Percentiles rank a stretch among this genome's conserved stretches.
phyloP scores from a whole-genome alignment of 2,797 vertebrate species.

The Mycteria americana region DNA sequence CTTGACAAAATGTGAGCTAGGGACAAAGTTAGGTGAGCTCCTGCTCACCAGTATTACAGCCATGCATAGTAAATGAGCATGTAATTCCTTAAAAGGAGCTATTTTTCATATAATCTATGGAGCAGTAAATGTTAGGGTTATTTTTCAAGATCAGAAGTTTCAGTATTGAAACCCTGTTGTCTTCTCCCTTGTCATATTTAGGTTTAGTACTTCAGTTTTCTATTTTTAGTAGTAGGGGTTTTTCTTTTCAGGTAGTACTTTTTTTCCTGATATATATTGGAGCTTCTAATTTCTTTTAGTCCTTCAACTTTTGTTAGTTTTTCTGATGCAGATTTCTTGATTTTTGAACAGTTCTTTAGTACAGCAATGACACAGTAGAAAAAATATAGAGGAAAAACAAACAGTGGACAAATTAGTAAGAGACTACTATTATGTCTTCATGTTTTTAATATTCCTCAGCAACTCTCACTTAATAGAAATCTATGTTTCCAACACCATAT shows the following conservation, averaged over 20 bases:
- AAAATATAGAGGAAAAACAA: not conserved
- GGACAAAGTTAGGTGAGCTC: not conserved
- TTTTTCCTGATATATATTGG: not conserved
- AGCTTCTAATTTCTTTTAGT: not conserved
- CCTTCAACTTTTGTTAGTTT: not conserved
- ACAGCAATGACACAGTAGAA: not conserved
- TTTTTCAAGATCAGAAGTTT: not conserved
- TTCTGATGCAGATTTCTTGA: not conserved
- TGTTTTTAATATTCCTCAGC: not conserved
- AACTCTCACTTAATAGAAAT: not conserved
- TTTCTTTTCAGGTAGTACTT: not conserved
- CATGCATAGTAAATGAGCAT: not conserved
- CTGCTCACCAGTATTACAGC: not conserved
- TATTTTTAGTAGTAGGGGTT: not conserved
- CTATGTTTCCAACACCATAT: not conserved
- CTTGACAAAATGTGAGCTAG: not conserved
- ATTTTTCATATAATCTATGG: not conserved
- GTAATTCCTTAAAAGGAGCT: not conserved
- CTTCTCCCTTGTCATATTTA: not conserved
- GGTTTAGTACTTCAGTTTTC: not conserved
- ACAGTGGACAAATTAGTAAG: not conserved
- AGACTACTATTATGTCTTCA: not conserved
- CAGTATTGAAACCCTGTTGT: not conserved
- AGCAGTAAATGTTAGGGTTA: not conserved
- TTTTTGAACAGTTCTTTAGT: not conserved